A percentile compares a stretch with the other conserved stretches of the same genome.
Conservation (phyloP, 2,113 vertebrate genomes). For the Glaucidium brasilianum region DNA sequence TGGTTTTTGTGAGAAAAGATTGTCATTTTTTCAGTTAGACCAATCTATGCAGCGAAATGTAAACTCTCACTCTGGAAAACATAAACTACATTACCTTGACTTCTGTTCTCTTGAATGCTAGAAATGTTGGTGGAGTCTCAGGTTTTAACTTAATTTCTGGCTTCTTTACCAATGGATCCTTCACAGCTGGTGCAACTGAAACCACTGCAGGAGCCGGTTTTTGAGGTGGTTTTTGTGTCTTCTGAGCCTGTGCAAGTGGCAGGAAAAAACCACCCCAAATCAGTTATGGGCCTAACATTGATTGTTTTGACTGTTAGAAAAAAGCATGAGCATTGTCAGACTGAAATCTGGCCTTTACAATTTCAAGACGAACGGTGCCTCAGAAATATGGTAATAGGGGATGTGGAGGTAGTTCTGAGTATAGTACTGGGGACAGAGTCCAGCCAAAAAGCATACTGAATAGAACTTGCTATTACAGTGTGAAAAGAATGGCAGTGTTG, state of each 20-base stretch:
- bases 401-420: neutral
- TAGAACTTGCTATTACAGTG: neutral
- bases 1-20: neutral
- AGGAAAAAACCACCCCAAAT: neutral
- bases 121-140: conserved; percentile 87
- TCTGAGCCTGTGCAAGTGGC: conserved; percentile 83
- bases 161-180: conserved; percentile 93
- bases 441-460: neutral
- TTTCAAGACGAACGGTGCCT: neutral
- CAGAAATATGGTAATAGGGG: neutral
- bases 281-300: neutral
- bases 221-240: conserved; percentile 92
- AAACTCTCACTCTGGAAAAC: neutral
- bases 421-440: neutral
- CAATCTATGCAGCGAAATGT: neutral
- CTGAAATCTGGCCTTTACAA: neutral
- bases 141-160: conserved; percentile 89
- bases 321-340: neutral
- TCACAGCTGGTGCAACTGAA: conserved; percentile 85
- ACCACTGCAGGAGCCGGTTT: conserved; percentile 88
- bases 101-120: conserved; percentile 96
- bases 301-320: neutral
- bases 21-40: too few relatives aligned
- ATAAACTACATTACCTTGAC: conserved; percentile 83
- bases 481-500: neutral